phyloP scores from a whole-genome alignment of 2,113 vertebrate genomes.

The Sterrhoptilus dennistouni region DNA sequence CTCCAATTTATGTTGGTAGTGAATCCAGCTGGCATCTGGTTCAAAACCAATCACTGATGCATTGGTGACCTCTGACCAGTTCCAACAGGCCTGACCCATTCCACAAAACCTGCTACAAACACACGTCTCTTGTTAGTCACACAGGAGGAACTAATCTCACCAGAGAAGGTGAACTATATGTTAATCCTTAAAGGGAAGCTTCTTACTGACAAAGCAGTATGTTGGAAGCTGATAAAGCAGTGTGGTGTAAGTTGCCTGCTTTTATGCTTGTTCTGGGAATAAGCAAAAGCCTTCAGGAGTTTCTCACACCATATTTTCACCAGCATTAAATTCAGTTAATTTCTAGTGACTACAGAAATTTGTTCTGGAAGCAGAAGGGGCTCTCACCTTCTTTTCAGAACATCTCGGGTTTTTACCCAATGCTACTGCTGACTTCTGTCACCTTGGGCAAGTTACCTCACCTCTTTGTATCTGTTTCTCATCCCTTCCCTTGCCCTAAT shows the following conservation, averaged over 20 bases:
- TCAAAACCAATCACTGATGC: background rate
- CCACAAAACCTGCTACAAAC: background rate
- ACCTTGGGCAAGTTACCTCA: slow-evolving; percentile 68
- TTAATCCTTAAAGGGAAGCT: background rate
- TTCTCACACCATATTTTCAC: background rate
- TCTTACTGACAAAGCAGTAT: background rate
- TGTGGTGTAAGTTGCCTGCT: background rate
- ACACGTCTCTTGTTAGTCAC: background rate
- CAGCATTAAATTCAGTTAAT: background rate
- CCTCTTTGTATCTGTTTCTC: slow-evolving; percentile 65
- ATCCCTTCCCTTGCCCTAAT: slow-evolving; percentile 23
- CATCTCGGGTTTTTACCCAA: background rate
- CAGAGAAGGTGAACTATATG: background rate
- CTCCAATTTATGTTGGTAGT: background rate
- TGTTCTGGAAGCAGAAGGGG: background rate
- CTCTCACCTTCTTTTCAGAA: background rate
- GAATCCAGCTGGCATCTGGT: background rate
- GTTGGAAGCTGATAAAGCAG: background rate
- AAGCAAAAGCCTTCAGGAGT: background rate
- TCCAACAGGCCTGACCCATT: background rate
- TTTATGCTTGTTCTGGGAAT: background rate
- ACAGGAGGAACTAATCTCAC: background rate
- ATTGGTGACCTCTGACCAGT: background rate
- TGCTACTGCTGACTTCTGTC: slow-evolving; percentile 12
- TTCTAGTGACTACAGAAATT: background rate